Evolutionary conservation across 2,888 invertebrate genomes (phyloP).

Genomic region (Hyles lineata): DNA sequence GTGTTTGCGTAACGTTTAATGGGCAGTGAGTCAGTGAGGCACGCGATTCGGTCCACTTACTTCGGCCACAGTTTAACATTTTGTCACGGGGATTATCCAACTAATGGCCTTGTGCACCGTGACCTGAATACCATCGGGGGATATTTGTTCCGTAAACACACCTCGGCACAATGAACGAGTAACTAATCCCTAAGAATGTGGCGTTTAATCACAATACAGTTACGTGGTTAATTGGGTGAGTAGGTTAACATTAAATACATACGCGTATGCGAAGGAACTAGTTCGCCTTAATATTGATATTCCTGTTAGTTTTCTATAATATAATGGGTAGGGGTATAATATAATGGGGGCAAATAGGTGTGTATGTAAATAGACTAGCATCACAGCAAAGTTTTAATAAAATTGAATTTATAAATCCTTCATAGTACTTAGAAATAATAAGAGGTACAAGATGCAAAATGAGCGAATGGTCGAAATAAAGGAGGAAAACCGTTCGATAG

Average conservation of each 20-base stretch:
- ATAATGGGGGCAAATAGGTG: background rate
- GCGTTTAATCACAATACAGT: constrained; percentile 24
- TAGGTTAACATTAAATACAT: background rate
- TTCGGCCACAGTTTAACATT: constrained; percentile 52
- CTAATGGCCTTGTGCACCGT: constrained; percentile 56
- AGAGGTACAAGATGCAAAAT: background rate
- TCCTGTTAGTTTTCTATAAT: background rate
- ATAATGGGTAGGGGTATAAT: too few species aligned
- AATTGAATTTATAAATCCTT: background rate
- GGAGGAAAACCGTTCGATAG: constrained; percentile 8
- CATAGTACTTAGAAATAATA: background rate
- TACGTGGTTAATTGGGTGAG: constrained; percentile 21
- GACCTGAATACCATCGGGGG: constrained; percentile 62
- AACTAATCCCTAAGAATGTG: constrained; percentile 32
- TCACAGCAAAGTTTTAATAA: background rate
- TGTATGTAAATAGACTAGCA: background rate
- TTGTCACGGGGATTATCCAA: constrained; percentile 62
- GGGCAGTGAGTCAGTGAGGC: constrained; percentile 51
- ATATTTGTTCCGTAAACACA: constrained; percentile 65
- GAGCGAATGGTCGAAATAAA: background rate
- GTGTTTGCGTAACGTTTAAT: constrained; percentile 55
- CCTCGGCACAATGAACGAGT: constrained; percentile 41
- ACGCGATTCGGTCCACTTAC: constrained; percentile 56
- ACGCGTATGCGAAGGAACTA: background rate
- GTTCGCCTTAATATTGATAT: background rate